Conservation (phyloP, 2,113 vertebrate species). For the Illadopsis cleaveri region DNA sequence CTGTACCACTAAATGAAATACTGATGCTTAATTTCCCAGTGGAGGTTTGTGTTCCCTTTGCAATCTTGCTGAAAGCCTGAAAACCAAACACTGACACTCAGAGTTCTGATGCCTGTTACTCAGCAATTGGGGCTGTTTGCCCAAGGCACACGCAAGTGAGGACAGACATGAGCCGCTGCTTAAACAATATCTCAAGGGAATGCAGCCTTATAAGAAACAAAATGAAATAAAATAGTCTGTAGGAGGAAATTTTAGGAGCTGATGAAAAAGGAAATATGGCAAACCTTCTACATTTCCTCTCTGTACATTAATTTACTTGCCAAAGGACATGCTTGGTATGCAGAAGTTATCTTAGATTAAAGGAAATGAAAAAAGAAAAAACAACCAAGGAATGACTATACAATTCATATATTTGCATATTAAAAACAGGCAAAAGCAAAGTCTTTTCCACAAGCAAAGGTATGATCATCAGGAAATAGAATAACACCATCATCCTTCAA, state of each 20-base stretch:
- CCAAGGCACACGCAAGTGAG: neutral
- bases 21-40: conserved; percentile 28
- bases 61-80: conserved; percentile 42
- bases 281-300: conserved; percentile 1
- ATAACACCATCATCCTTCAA: neutral
- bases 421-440: neutral
- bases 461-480: neutral
- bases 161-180: neutral
- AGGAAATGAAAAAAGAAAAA: neutral
- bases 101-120: conserved; percentile 23
- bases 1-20: conserved; percentile 10
- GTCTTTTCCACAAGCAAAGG: neutral
- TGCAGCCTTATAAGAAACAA: neutral
- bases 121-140: neutral
- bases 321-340: neutral
- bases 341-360: neutral
- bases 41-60: conserved; percentile 20
- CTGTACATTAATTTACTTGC: neutral
- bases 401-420: neutral
- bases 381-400: neutral
- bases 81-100: conserved; percentile 32
- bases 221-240: neutral
- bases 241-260: neutral
- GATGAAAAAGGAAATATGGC: neutral
- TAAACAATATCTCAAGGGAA: conserved; percentile 6